Conservation (phyloP, 92 coral and sea anemone genomes). For the Zoanthus solanderi region DNA sequence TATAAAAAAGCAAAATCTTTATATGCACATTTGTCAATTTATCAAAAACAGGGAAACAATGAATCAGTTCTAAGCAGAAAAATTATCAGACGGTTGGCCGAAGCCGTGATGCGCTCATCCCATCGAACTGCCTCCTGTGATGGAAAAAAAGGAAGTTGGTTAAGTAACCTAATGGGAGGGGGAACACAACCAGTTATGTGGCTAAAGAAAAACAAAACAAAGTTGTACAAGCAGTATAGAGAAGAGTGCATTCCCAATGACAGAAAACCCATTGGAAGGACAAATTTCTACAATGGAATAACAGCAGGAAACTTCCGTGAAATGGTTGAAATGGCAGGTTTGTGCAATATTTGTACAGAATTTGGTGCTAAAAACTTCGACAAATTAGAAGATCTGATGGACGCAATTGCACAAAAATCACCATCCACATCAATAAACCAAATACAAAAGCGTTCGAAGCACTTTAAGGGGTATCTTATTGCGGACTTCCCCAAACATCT, state of each 20-base stretch:
- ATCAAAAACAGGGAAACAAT: neutral
- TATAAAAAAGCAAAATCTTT: neutral
- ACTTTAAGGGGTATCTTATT: slow-evolving; percentile 8
- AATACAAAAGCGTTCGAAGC: neutral
- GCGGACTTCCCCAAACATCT: neutral
- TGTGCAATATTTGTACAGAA: slow-evolving; percentile 41
- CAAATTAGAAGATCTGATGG: neutral
- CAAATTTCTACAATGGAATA: slow-evolving; percentile 23
- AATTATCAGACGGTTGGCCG: slow-evolving; percentile 29
- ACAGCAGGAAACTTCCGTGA: slow-evolving; percentile 48
- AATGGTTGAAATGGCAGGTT: slow-evolving; percentile 39
- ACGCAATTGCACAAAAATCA: neutral
- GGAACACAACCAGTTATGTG: slow-evolving; percentile 53
- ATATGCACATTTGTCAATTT: neutral
- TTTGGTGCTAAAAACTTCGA: slow-evolving; percentile 51
- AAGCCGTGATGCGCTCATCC: slow-evolving; percentile 36
- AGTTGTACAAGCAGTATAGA: slow-evolving; percentile 32
- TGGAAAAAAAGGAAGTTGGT: slow-evolving; percentile 46
- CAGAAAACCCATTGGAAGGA: slow-evolving; percentile 24
- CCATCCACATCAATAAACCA: neutral
- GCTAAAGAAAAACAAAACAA: slow-evolving; percentile 39
- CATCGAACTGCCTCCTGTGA: slow-evolving; percentile 51
- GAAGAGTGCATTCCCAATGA: slow-evolving; percentile 22
- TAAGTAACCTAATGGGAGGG: slow-evolving; percentile 48
- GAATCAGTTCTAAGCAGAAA: slow-evolving; percentile 5